Conservation (phyloP, 2,797 vertebrate species). For the Geotrypetes seraphini region DNA sequence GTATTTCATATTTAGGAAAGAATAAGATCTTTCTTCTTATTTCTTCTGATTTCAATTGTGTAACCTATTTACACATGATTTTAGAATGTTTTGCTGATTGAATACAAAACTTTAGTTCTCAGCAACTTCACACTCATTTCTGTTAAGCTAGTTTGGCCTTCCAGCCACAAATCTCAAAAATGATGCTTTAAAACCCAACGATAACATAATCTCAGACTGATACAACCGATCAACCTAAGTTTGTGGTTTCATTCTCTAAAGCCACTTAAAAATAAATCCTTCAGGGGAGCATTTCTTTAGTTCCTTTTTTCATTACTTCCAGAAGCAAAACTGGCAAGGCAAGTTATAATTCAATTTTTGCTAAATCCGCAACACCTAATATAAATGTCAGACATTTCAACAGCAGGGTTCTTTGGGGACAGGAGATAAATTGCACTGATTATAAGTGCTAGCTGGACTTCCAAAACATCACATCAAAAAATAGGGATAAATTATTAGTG, state of each 20-base stretch:
- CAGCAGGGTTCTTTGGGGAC: slow-evolving; percentile 70
- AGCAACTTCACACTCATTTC: slow-evolving; percentile 17
- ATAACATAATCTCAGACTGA: slow-evolving; percentile 37
- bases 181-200: slow-evolving; percentile 23
- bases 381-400: slow-evolving; percentile 97
- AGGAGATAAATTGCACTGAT: slow-evolving; percentile 77
- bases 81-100: slow-evolving; percentile 26
- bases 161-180: slow-evolving; percentile 17
- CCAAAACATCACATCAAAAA: slow-evolving; percentile 61
- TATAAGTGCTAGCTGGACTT: slow-evolving; percentile 69
- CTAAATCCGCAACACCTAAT: slow-evolving; percentile 84
- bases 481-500: slow-evolving; percentile 57
- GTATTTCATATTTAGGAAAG: slow-evolving; percentile 17
- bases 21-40: slow-evolving; percentile 33
- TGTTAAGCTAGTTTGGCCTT: slow-evolving; percentile 4
- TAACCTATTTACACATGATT: slow-evolving; percentile 6
- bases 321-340: slow-evolving; percentile 73
- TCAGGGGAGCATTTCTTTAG: slow-evolving; percentile 58
- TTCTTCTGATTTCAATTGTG: slow-evolving; percentile 24
- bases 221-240: slow-evolving; percentile 43
- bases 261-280: slow-evolving; percentile 58
- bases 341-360: slow-evolving; percentile 88
- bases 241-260: slow-evolving; percentile 52
- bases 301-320: slow-evolving; percentile 70
- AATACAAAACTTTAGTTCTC: slow-evolving; percentile 14